Conservation (phyloP, 1,140 invertebrate species). For the Bilobella aurantiaca region DNA sequence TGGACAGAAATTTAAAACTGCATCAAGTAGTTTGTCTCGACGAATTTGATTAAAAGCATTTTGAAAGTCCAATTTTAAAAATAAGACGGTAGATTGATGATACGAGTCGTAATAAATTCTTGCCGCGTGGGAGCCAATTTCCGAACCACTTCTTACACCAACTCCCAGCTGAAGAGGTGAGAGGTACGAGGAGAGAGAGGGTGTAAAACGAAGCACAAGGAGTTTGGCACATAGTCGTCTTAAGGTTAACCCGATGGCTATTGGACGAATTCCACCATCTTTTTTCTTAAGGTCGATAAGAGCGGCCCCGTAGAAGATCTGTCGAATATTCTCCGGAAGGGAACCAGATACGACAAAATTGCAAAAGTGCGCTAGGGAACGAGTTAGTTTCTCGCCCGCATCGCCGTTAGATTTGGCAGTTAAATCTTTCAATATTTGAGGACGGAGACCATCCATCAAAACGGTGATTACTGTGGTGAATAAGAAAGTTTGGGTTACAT, state of each 20-base stretch:
- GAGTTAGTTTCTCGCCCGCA: background rate
- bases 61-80: constrained; percentile 4
- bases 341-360: background rate
- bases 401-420: background rate
- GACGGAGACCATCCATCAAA: constrained; percentile 4
- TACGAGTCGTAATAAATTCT: background rate
- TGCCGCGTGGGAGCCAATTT: background rate
- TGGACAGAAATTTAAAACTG: background rate
- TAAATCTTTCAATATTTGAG: constrained; percentile 10
- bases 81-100: background rate
- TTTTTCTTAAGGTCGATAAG: background rate
- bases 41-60: constrained; percentile 6
- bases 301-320: background rate
- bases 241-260: background rate
- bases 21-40: background rate
- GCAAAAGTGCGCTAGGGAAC: background rate
- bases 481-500: too few species aligned
- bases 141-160: background rate
- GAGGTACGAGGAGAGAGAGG: background rate
- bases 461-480: too few species aligned
- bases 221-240: background rate
- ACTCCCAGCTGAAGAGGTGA: background rate
- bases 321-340: background rate
- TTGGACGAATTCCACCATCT: background rate
- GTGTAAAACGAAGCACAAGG: background rate